Percentiles rank a stretch among this genome's conserved stretches.
phyloP scores from a whole-genome alignment of 2,113 vertebrate genomes.

The Nyctereutes procyonoides region DNA sequence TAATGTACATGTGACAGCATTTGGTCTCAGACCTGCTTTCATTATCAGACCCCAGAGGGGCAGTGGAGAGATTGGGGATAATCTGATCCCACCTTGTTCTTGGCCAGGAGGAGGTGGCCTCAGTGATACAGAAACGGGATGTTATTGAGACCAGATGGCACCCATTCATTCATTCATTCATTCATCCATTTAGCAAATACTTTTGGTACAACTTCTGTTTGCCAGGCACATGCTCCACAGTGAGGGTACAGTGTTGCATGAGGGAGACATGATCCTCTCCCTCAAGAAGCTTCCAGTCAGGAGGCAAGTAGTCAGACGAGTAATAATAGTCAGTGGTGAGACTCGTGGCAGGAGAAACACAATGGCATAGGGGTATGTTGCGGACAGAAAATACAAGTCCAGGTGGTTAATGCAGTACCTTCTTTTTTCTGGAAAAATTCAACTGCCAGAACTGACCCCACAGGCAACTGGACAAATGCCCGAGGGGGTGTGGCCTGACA shows the following conservation, averaged over 20 bases:
- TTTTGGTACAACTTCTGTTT: background rate
- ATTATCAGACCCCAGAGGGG: background rate
- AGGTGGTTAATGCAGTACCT: background rate
- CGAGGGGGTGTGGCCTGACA: background rate
- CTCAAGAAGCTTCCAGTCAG: background rate
- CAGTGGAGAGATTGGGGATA: background rate
- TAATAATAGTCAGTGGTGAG: background rate
- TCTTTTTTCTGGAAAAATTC: constrained; percentile 53
- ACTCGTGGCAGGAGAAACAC: no score
- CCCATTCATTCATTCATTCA: background rate
- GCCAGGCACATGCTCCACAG: background rate
- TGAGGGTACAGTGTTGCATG: background rate
- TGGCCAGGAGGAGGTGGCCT: background rate
- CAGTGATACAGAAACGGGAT: background rate
- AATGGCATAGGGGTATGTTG: background rate
- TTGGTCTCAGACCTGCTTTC: background rate
- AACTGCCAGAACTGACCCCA: constrained; percentile 2
- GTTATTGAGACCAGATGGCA: background rate
- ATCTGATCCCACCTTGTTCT: background rate
- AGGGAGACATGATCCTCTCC: background rate
- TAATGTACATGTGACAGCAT: background rate
- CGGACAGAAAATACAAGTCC: background rate
- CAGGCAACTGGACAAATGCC: background rate
- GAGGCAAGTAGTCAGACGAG: background rate
- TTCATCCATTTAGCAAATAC: background rate